A percentile compares a stretch with the other conserved stretches of the same genome.
Evolutionary conservation across 2,113 vertebrate genomes (phyloP).

Genomic region (Muntiacus muntjak): DNA sequence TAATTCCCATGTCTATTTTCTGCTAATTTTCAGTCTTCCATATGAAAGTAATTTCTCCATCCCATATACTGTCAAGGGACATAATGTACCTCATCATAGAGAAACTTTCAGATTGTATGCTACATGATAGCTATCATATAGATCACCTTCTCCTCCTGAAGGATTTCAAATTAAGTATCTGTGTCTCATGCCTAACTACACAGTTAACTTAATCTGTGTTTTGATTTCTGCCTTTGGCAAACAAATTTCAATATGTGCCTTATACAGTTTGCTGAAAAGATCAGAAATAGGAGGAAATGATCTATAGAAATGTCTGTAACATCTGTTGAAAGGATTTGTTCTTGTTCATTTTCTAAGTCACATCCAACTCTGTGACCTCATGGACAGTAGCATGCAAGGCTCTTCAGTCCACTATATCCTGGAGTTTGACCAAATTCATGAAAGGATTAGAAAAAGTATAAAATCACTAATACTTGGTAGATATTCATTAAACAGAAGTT

Average conservation of each 20-base stretch:
- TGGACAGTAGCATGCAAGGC: background rate
- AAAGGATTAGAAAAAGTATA: constrained; percentile 1
- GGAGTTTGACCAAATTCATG: background rate
- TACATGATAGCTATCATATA: background rate
- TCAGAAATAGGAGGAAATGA: background rate
- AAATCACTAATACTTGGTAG: background rate
- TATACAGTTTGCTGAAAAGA: background rate
- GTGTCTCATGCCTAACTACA: background rate
- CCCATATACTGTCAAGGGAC: background rate
- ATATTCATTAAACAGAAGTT: constrained; percentile 10
- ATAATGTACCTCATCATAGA: background rate
- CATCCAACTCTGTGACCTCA: background rate
- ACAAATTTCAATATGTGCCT: background rate
- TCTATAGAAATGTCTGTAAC: background rate
- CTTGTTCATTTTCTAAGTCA: background rate
- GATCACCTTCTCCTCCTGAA: background rate
- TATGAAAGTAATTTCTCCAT: background rate
- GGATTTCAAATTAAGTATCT: constrained; percentile 31
- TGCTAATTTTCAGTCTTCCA: background rate
- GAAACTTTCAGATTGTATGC: background rate
- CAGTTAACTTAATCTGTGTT: background rate
- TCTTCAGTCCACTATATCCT: background rate
- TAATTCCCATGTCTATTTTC: background rate
- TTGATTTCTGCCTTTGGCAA: constrained; percentile 11
- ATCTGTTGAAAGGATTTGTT: background rate